These are phyloP conservation scores for Phortica variegata DNA, from an alignment of 1,140 invertebrate genomes.

Conservation along the genomic window DNA sequence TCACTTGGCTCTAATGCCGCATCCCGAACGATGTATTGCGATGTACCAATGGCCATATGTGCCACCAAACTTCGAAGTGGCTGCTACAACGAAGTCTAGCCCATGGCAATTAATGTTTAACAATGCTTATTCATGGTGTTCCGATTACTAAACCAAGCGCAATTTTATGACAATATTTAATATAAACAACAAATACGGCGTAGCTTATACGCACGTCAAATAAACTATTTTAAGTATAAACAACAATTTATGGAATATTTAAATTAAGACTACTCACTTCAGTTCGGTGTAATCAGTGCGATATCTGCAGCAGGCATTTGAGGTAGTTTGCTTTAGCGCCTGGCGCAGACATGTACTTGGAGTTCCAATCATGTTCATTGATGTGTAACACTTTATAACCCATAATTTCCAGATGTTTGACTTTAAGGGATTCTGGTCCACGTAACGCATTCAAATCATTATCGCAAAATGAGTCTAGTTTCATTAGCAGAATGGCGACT, in stretches of 20 bases:
- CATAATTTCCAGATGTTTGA: slow-evolving; percentile 64
- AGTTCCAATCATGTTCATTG: slow-evolving; percentile 61
- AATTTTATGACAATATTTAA: too few relatives aligned
- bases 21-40: slow-evolving; percentile 87
- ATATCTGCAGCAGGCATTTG: slow-evolving; percentile 48
- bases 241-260: background rate
- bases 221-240: background rate
- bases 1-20: slow-evolving; percentile 97
- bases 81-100: slow-evolving; percentile 59
- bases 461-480: slow-evolving; percentile 52
- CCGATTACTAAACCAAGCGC: background rate
- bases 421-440: slow-evolving; percentile 57
- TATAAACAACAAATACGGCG: too few relatives aligned
- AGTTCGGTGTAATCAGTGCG: slow-evolving; percentile 8
- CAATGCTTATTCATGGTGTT: slow-evolving; percentile 84
- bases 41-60: slow-evolving; percentile 85
- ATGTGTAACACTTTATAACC: slow-evolving; percentile 62
- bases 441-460: slow-evolving; percentile 53
- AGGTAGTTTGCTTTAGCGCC: slow-evolving; percentile 56
- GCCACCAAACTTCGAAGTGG: slow-evolving; percentile 57
- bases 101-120: slow-evolving; percentile 92
- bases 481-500: slow-evolving; percentile 55
- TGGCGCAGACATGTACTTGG: slow-evolving; percentile 55
- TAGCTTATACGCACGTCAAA: background rate
- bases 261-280: background rate